Base-by-base conservation (phyloP, 2,797 vertebrate species). In the Gouania willdenowi region DNA sequence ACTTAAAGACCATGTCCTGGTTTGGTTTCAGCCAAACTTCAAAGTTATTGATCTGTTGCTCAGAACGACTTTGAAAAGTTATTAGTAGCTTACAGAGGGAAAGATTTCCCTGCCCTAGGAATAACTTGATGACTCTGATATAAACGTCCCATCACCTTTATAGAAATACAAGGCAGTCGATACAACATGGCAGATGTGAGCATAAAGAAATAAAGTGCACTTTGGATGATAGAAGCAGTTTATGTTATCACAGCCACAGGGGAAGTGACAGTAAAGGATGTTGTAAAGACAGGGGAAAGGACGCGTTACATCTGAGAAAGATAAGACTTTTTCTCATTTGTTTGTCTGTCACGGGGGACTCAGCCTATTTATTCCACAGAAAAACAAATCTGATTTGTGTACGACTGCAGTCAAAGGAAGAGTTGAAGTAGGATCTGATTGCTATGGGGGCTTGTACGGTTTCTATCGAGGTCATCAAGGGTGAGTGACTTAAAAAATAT, bases 11-110 rank as follows among this genome's bases (percentile, higher is more conserved):
- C 70, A 71, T 41, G 38, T 68, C 51, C 33, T 57, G 50, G 26
- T 43, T 76, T 79, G 58, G 60, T 70, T 72, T 73, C 41, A 26
- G 16, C 41, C 64, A 70, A 75, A 62, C 39, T 64, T 41, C 33
- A 55, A 49, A 50, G 41, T 76, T 77, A 83, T 82, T 64, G 81
- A 83, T 82, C 55, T 47, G 26, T 23, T 2, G 28, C 41, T 48
- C 42, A 2, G 26, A 40, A 36, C 69, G 74, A 79, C 75, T 74
- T 78, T 74, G 71, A 64, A 67, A 79, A 69, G 66, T 82, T 75
- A 77, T 82, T 73, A 80, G 69, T 32, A 30, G 71, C 66, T 78
- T 72, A 71, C 68, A 70, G 78, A 71, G 67, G 66, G 76, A 77
- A 59, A 67, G 43, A 54, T 66, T 59, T 68, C 25, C 37, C 48